phyloP scores from a whole-genome alignment of 64 coral and sea anemone species.

The Actinia equina region DNA sequence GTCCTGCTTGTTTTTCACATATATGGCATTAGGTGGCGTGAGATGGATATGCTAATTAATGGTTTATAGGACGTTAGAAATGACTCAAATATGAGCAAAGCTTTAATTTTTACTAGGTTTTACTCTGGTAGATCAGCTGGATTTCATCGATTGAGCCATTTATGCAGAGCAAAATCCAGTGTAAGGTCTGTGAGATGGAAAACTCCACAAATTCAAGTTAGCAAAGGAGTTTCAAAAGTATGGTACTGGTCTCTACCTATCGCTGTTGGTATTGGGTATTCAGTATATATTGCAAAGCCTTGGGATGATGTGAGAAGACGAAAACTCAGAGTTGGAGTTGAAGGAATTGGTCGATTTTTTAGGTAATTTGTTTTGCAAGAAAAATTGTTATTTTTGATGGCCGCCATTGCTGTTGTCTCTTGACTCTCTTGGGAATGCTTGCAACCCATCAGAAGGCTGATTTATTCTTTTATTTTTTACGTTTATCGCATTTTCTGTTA shows the following conservation, averaged over 20 bases:
- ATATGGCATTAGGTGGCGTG: too few relatives aligned
- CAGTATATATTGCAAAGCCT: constrained; percentile 31
- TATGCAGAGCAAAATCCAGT: background rate
- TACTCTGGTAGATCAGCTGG: background rate
- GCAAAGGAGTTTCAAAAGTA: background rate
- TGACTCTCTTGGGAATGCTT: too few relatives aligned
- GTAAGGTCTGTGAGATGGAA: background rate
- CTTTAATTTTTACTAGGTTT: background rate
- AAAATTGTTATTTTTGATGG: too few relatives aligned
- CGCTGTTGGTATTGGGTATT: background rate
- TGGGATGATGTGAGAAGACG: constrained; percentile 70
- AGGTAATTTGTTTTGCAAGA: too few relatives aligned
- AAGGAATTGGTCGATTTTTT: constrained; percentile 89
- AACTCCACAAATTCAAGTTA: background rate
- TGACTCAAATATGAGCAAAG: background rate
- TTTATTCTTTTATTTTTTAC: too few relatives aligned
- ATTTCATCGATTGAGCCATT: background rate
- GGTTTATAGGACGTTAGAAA: background rate
- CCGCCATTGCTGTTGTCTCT: too few relatives aligned
- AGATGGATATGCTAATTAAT: too few relatives aligned
- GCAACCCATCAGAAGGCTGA: too few relatives aligned
- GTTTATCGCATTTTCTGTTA: too few relatives aligned
- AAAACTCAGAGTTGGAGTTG: constrained; percentile 66
- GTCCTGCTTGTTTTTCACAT: background rate
- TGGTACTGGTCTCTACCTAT: background rate